phyloP scores from a whole-genome alignment of 2,113 vertebrate genomes.

The Coreoperca whiteheadi region DNA sequence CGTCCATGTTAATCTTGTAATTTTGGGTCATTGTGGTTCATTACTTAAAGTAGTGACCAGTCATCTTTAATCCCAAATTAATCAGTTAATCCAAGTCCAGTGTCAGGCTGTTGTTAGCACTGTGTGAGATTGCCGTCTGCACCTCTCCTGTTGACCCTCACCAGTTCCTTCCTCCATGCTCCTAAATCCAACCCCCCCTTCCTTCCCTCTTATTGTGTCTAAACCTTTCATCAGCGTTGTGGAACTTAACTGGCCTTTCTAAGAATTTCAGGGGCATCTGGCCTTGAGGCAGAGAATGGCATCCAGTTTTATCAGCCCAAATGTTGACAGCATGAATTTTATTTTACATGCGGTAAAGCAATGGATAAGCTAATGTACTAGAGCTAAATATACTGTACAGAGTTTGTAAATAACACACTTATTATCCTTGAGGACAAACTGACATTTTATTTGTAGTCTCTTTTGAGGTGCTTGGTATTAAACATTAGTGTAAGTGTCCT shows the following conservation, averaged over 20 bases:
- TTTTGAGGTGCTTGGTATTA: constrained; percentile 16
- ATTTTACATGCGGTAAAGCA: constrained; percentile 16
- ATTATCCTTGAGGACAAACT: neutral
- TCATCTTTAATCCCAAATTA: constrained; percentile 82
- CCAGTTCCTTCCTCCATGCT: constrained; percentile 68
- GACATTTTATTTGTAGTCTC: neutral
- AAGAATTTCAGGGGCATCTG: constrained; percentile 58
- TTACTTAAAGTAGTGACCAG: constrained; percentile 74
- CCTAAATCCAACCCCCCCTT: constrained; percentile 16
- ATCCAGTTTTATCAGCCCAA: constrained; percentile 19
- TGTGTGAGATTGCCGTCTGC: constrained; percentile 58
- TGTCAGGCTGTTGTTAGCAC: constrained; percentile 59
- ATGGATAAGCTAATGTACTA: constrained; percentile 6
- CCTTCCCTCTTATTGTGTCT: constrained; percentile 62
- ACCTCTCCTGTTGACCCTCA: constrained; percentile 64
- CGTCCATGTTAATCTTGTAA: constrained; percentile 68
- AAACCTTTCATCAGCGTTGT: constrained; percentile 68
- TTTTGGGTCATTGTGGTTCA: constrained; percentile 71
- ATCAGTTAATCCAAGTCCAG: constrained; percentile 79
- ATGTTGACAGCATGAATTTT: constrained; percentile 23
- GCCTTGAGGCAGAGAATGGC: constrained; percentile 30
- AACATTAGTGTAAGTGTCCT: constrained; percentile 28
- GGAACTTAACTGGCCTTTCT: constrained; percentile 60
- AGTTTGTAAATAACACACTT: constrained; percentile 20
- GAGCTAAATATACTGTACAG: constrained; percentile 2